Conservation (phyloP, 2,797 vertebrate species). For the Hyperoplus immaculatus region DNA sequence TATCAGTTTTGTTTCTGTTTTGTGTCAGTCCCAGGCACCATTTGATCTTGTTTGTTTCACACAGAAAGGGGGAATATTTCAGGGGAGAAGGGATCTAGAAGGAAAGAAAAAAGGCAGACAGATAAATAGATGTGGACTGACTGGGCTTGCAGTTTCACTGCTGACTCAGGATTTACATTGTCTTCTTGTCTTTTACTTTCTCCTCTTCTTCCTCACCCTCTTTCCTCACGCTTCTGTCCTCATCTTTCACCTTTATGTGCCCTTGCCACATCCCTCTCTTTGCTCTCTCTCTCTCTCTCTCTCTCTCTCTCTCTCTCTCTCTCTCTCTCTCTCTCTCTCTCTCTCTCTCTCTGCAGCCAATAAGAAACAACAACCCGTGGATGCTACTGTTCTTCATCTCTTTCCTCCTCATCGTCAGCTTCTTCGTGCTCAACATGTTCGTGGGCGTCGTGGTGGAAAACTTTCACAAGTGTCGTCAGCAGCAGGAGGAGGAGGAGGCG, state of each 20-base stretch:
- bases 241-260: constrained; percentile 35
- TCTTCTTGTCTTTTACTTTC: constrained; percentile 65
- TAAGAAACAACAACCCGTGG: constrained; percentile 97
- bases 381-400: constrained; percentile 99
- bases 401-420: constrained; percentile 98
- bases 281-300: constrained; percentile 18
- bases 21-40: constrained; percentile 33
- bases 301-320: not conserved
- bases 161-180: constrained; percentile 79
- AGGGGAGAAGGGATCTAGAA: constrained; percentile 35
- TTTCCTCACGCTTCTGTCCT: constrained; percentile 35
- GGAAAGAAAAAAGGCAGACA: constrained; percentile 55
- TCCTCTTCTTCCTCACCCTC: constrained; percentile 41
- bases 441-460: constrained; percentile 98
- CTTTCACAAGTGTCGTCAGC: constrained; percentile 97
- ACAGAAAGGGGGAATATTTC: constrained; percentile 50
- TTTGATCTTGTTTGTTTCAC: constrained; percentile 57
- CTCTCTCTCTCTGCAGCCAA: constrained; percentile 81
- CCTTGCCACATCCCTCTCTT: not conserved
- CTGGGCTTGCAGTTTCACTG: constrained; percentile 66
- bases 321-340: constrained; percentile 6
- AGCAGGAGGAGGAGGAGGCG: constrained; percentile 97
- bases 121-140: constrained; percentile 69
- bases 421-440: constrained; percentile 99
- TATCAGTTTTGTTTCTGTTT: constrained; percentile 39